Conservation (phyloP, 2,888 invertebrate species). For the Xanthia icteritia region DNA sequence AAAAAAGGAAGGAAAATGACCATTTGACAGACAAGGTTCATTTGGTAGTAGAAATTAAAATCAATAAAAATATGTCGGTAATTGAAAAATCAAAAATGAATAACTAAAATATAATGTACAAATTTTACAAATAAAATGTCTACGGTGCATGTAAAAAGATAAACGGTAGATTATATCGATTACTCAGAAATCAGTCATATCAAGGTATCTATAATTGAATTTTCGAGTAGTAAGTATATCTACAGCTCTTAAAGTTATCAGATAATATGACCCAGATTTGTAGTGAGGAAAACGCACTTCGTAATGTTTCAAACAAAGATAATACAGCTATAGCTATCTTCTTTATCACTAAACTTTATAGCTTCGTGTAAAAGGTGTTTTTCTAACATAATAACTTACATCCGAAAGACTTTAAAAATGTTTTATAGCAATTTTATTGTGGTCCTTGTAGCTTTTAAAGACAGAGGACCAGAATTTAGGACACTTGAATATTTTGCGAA, state of each 20-base stretch:
- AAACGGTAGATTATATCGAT: slow-evolving; percentile 57
- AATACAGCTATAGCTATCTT: slow-evolving; percentile 37
- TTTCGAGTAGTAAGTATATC: slow-evolving; percentile 60
- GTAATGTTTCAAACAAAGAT: slow-evolving; percentile 49
- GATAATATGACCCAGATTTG: slow-evolving; percentile 67
- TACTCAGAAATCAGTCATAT: slow-evolving; percentile 61
- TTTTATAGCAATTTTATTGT: slow-evolving; percentile 6
- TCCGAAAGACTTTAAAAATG: not conserved
- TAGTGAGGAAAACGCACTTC: slow-evolving; percentile 39
- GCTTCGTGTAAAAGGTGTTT: slow-evolving; percentile 28
- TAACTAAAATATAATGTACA: not conserved
- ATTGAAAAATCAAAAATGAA: not conserved
- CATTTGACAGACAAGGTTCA: not conserved
- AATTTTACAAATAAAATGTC: slow-evolving; percentile 15
- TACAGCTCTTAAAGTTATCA: slow-evolving; percentile 53
- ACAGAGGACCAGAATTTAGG: slow-evolving; percentile 1
- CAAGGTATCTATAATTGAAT: slow-evolving; percentile 65
- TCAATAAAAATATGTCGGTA: not conserved
- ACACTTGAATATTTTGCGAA: not conserved
- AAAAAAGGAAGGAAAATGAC: not conserved
- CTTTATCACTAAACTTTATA: slow-evolving; percentile 20
- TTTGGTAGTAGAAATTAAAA: not conserved
- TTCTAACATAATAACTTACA: slow-evolving; percentile 23
- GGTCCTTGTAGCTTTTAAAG: not conserved
- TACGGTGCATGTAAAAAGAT: slow-evolving; percentile 51